Conservation (phyloP, 1,140 invertebrate genomes). For the Dendrolimus punctatus region DNA sequence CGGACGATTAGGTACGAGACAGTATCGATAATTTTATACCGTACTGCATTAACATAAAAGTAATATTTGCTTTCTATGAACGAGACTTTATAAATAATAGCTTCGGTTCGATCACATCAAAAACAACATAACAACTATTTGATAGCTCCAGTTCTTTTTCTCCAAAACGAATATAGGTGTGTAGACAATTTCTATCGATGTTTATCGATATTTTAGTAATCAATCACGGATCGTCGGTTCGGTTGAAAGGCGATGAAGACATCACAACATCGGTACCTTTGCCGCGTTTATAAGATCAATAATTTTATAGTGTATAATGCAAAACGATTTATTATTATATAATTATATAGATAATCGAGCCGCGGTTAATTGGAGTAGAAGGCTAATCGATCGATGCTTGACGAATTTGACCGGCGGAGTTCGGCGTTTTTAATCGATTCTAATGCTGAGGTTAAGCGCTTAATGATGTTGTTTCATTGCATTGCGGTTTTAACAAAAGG, state of each 20-base stretch:
- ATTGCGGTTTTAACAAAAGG: no score
- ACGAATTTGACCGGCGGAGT: slow-evolving; percentile 24
- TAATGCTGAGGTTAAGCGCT: slow-evolving; percentile 2
- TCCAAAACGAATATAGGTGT: not conserved
- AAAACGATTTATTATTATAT: slow-evolving; percentile 40
- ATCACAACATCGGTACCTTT: slow-evolving; percentile 18
- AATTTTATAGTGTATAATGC: slow-evolving; percentile 26
- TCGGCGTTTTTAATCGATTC: slow-evolving; percentile 16
- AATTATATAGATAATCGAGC: slow-evolving; percentile 37
- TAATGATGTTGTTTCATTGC: slow-evolving; percentile 6
- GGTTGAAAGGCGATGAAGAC: slow-evolving; percentile 30
- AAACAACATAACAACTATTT: no score
- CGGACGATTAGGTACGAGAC: slow-evolving; percentile 13
- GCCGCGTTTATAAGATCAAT: slow-evolving; percentile 43
- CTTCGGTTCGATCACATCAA: no score
- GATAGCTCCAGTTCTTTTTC: no score
- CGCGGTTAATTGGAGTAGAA: slow-evolving; percentile 37
- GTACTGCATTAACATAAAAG: no score
- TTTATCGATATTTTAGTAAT: slow-evolving; percentile 34
- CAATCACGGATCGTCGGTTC: slow-evolving; percentile 29
- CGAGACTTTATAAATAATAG: no score
- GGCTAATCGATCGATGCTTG: slow-evolving; percentile 26
- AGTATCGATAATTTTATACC: slow-evolving; percentile 10
- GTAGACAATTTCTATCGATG: slow-evolving; percentile 20
- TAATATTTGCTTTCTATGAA: no score